Conservation (phyloP, 2,888 invertebrate species). For the Smittia sp. region DNA sequence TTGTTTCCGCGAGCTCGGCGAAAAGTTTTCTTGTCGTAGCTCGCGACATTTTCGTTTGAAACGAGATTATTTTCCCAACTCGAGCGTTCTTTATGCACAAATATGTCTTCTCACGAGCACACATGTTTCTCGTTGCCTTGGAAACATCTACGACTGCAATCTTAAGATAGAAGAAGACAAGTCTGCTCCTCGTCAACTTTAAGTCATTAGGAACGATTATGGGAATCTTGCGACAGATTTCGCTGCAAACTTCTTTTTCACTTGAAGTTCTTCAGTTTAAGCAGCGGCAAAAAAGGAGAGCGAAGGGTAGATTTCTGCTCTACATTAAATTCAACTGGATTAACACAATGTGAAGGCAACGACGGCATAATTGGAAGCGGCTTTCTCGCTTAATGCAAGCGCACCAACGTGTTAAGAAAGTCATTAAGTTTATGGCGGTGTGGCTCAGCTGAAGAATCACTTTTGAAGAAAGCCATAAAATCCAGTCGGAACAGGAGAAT, state of each 20-base stretch:
- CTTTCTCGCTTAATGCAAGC: neutral
- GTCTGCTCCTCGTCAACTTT: too few relatives aligned
- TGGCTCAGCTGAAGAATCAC: neutral
- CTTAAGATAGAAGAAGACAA: neutral
- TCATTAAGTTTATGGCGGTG: neutral
- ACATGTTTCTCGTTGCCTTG: neutral
- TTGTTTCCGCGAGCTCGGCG: neutral
- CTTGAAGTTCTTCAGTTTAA: neutral
- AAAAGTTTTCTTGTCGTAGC: neutral
- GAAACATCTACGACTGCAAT: constrained; percentile 5
- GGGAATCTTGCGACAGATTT: too few relatives aligned
- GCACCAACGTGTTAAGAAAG: neutral
- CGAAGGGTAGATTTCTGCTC: neutral
- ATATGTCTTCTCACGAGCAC: neutral
- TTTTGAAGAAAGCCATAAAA: neutral
- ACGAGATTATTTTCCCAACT: neutral
- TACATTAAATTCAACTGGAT: neutral
- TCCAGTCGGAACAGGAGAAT: neutral
- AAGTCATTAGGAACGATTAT: too few relatives aligned
- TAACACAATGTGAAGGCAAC: neutral
- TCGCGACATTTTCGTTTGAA: neutral
- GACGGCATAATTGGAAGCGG: neutral
- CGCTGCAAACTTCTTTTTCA: too few relatives aligned
- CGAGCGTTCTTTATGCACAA: neutral
- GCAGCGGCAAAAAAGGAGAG: neutral